A percentile compares a stretch with the other conserved stretches of the same genome.
These are phyloP conservation scores for Sinodicranocentrus sp. DNA, from an alignment of 2,888 invertebrate species.

Conservation along the genomic window DNA sequence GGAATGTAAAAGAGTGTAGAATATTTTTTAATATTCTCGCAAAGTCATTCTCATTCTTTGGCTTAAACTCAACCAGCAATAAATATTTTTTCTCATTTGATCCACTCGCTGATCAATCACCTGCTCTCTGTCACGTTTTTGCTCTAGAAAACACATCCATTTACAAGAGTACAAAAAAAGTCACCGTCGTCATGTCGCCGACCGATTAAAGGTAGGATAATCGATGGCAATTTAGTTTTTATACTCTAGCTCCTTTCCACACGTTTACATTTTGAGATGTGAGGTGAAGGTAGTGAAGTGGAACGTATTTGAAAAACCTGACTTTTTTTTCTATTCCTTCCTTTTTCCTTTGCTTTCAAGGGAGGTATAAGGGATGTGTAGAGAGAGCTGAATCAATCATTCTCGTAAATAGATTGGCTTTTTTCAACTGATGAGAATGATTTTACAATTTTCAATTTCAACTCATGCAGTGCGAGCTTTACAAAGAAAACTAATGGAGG, in stretches of 20 bases:
- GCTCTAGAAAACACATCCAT: no score
- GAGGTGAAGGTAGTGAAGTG: neutral
- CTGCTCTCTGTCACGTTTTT: neutral
- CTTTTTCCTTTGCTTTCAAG: no score
- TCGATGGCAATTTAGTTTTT: slow-evolving; percentile 7
- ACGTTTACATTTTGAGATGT: neutral
- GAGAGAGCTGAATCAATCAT: no score
- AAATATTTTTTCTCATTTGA: neutral
- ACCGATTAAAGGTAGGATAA: neutral
- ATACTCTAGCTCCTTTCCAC: neutral
- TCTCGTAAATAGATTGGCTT: no score
- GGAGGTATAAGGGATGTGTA: no score
- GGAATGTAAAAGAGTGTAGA: neutral
- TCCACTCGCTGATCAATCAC: neutral
- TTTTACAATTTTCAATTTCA: no score
- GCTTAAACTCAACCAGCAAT: neutral
- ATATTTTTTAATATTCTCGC: neutral
- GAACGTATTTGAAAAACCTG: slow-evolving; percentile 4
- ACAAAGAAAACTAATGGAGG: no score
- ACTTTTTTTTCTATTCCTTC: neutral
- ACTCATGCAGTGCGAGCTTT: no score
- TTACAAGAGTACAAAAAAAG: no score
- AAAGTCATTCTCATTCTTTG: neutral
- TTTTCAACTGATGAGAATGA: no score
- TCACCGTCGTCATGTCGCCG: neutral